Base-by-base conservation (phyloP, 2,113 vertebrate genomes). In the Eolophus roseicapilla region DNA sequence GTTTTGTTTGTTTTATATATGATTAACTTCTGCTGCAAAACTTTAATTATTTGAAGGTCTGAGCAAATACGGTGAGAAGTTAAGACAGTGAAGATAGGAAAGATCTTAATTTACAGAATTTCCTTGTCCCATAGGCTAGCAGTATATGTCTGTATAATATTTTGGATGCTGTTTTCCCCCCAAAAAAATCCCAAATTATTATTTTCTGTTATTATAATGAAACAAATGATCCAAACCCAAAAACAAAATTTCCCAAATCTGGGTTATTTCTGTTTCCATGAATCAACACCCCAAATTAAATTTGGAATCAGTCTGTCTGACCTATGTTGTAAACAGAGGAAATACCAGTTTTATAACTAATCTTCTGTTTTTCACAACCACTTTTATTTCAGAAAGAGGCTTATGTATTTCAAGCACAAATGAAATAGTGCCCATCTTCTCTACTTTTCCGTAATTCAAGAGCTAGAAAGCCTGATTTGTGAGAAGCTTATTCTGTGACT, bases 401-500 rank as follows among this genome's bases (percentile, higher is more conserved):
- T 92, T 91, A 92, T 76, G 74, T 78, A 64, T 95, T 93, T 93
- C 0, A 1, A 71, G 86, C 37, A 68, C 52, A 95, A 91, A 65
- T 79, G 37, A 95, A 92, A 76, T 76, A 79, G 41, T 82, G 68
- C 62, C 62, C 86, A 64, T 95, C 70, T 84, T 78, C 65, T 88
- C 60, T 85, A 35, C 52, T 93, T 83, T 82, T 90, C 77, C 88
- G 92, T 96, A 97, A 90, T 96, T 93, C 90, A 95, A 68, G 47
- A 92, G 76, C 39, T 86, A 50, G 76, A 67, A 91, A 90, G 70
- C 43, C 52, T 91, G 77, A 77, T 95, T 80, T 93, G 57, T 74
- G 73, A 87, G 77, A 69, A 91, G 77, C 77, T 96, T 96, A 85
- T 94, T 93, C 92, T 80, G 53, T 93, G 94, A 92, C 86, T 96